Conservation (phyloP, 2,797 vertebrate species). For the Chaetophractus vellerosus region DNA sequence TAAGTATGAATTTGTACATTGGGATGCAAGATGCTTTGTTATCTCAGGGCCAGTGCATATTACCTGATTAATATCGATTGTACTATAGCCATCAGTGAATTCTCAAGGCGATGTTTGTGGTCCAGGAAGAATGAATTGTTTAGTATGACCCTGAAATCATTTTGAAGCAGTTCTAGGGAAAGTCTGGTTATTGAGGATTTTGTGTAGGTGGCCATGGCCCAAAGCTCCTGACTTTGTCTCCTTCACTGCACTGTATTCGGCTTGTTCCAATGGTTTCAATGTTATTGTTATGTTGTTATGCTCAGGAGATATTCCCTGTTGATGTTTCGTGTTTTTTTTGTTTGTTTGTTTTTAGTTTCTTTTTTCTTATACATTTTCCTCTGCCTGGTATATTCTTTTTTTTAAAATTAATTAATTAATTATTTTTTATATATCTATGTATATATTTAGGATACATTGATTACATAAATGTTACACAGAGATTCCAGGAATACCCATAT, state of each 20-base stretch:
- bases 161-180: slow-evolving; percentile 41
- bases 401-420: too few relatives aligned
- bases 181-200: slow-evolving; percentile 4
- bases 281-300: background rate
- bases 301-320: slow-evolving; percentile 3
- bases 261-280: background rate
- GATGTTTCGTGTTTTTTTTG: background rate
- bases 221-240: background rate
- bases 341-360: background rate
- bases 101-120: slow-evolving; percentile 75
- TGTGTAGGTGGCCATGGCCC: background rate
- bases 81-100: slow-evolving; percentile 76
- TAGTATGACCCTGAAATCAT: slow-evolving; percentile 69
- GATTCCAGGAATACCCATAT: too few relatives aligned
- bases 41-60: slow-evolving; percentile 65
- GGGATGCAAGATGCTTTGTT: slow-evolving; percentile 71
- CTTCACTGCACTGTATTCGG: slow-evolving; percentile 6
- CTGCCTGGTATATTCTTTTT: background rate
- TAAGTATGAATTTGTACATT: slow-evolving; percentile 68
- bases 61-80: slow-evolving; percentile 81
- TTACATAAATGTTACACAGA: too few relatives aligned
- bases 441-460: too few relatives aligned
- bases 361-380: background rate
- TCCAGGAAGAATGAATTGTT: slow-evolving; percentile 80
- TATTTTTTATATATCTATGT: too few relatives aligned